Percentiles rank a stretch among this genome's conserved stretches.
phyloP scores from a whole-genome alignment of 2,888 invertebrate species.

The Pyrochroa serraticornis region DNA sequence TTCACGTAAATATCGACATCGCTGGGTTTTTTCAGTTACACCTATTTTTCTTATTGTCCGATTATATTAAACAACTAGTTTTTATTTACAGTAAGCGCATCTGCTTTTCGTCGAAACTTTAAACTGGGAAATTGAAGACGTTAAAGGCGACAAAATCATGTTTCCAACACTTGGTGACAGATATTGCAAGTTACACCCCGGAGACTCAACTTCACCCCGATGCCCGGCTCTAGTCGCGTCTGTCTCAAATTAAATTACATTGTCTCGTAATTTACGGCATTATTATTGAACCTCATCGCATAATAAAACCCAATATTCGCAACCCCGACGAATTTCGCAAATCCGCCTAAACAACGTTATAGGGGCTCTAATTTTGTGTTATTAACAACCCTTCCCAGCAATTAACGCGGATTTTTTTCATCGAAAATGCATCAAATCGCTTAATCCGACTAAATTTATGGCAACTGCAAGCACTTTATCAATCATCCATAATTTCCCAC shows the following conservation, averaged over 20 bases:
- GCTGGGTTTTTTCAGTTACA: slow-evolving; percentile 1
- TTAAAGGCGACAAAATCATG: slow-evolving; percentile 9
- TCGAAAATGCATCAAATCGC: no score
- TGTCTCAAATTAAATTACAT: slow-evolving; percentile 8
- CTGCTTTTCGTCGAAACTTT: slow-evolving; percentile 41
- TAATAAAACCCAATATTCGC: slow-evolving; percentile 9
- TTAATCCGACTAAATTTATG: no score
- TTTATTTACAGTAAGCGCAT: slow-evolving; percentile 44
- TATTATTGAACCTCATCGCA: neutral
- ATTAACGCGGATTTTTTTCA: no score
- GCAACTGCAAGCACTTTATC: no score
- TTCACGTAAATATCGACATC: slow-evolving; percentile 11
- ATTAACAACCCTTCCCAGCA: no score
- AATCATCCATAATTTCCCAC: no score
- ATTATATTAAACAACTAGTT: slow-evolving; percentile 19
- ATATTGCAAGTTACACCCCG: slow-evolving; percentile 13
- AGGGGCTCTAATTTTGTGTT: slow-evolving; percentile 4
- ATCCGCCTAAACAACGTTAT: neutral
- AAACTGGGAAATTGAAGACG: slow-evolving; percentile 34
- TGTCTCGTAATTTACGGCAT: slow-evolving; percentile 5
- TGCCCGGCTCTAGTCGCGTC: neutral
- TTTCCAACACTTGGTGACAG: slow-evolving; percentile 8
- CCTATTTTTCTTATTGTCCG: slow-evolving; percentile 17
- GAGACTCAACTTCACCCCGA: slow-evolving; percentile 1
- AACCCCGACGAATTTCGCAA: neutral